phyloP scores from a whole-genome alignment of 2,888 invertebrate genomes.

The Spodoptera littoralis region DNA sequence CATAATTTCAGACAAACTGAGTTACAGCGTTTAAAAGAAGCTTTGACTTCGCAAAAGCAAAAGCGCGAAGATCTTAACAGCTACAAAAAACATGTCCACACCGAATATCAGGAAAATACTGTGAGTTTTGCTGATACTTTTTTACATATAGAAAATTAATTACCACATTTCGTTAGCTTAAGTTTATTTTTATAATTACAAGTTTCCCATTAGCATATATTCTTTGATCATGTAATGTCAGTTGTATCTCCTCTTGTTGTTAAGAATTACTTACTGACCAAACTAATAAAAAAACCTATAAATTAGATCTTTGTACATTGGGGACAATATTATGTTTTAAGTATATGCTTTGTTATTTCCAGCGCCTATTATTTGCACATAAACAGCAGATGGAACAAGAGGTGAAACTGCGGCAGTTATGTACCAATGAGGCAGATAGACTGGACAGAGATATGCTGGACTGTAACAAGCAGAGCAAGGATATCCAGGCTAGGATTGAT shows the following conservation, averaged over 20 bases:
- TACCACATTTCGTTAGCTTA: too few species aligned
- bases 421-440: conserved; percentile 80
- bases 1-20: conserved; percentile 80
- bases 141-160: too few species aligned
- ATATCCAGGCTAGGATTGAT: conserved; percentile 77
- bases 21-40: conserved; percentile 80
- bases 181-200: too few species aligned
- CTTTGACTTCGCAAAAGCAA: conserved; percentile 73
- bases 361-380: conserved; percentile 91
- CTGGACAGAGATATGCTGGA: conserved; percentile 82
- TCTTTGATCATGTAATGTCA: too few species aligned
- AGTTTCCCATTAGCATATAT: too few species aligned
- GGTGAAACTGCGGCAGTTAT: conserved; percentile 88
- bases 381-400: conserved; percentile 92
- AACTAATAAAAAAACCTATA: too few species aligned
- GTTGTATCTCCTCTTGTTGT: too few species aligned
- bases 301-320: too few species aligned
- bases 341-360: conserved; percentile 53
- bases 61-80: conserved; percentile 82
- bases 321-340: too few species aligned
- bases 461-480: conserved; percentile 82
- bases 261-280: too few species aligned
- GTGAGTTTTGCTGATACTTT: conserved; percentile 63
- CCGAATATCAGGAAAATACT: conserved; percentile 86
- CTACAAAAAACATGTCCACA: conserved; percentile 79